Conservation (phyloP, 2,888 invertebrate species). For the Apamea sordens region DNA sequence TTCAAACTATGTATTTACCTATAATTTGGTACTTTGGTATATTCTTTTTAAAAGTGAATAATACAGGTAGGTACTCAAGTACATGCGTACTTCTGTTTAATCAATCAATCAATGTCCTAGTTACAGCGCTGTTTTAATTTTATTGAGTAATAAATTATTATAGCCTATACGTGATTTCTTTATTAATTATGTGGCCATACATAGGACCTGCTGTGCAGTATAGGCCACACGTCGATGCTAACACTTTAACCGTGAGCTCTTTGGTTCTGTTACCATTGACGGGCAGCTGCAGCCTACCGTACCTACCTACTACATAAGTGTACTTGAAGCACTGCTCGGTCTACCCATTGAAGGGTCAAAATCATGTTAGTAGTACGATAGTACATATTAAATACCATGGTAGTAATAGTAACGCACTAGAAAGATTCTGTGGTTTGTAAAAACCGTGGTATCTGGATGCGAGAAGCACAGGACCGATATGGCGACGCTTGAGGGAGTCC, state of each 20-base stretch:
- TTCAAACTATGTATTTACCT: not conserved
- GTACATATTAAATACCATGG: too few species aligned
- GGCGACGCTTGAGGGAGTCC: not conserved
- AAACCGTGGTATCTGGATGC: too few species aligned
- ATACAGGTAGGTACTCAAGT: not conserved
- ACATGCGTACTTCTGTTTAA: not conserved
- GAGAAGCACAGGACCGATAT: not conserved
- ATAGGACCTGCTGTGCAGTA: not conserved
- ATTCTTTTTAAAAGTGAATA: not conserved
- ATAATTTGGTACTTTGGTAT: not conserved
- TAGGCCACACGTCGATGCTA: not conserved
- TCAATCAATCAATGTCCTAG: not conserved
- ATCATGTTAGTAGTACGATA: too few species aligned
- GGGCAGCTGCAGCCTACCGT: not conserved
- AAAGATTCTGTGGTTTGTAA: too few species aligned
- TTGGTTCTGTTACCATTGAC: not conserved
- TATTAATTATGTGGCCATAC: not conserved
- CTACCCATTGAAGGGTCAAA: not conserved
- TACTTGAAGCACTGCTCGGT: not conserved
- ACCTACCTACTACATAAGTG: not conserved
- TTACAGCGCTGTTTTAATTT: not conserved
- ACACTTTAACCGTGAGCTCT: not conserved
- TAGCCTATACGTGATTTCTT: not conserved
- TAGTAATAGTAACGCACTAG: too few species aligned
- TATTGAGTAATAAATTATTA: conserved; percentile 1